These are phyloP conservation scores for Callosobruchus maculatus DNA, from an alignment of 2,888 invertebrate species.

Conservation along the genomic window DNA sequence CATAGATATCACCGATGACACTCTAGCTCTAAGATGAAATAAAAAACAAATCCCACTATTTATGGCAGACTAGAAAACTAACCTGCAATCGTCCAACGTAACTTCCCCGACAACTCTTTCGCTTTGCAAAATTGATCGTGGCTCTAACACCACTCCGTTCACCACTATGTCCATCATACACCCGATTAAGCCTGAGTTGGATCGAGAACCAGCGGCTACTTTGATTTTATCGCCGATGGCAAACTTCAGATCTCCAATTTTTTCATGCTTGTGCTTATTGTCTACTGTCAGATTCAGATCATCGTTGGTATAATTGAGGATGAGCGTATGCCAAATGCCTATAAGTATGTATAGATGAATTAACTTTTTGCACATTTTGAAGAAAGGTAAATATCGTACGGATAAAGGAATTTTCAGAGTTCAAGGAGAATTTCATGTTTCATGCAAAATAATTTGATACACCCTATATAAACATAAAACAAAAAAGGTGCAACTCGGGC, in stretches of 20 bases:
- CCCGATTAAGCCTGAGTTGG: conserved; percentile 78
- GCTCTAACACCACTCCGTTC: conserved; percentile 77
- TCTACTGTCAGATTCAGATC: conserved; percentile 74
- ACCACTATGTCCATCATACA: conserved; percentile 88
- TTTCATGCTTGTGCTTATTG: conserved; percentile 65
- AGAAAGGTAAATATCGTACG: too few relatives aligned
- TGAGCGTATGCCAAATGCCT: conserved; percentile 77
- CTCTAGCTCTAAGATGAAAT: too few relatives aligned
- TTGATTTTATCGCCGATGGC: conserved; percentile 49
- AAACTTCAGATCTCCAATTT: conserved; percentile 43
- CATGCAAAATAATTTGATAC: too few relatives aligned
- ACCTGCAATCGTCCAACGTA: conserved; percentile 82
- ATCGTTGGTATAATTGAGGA: conserved; percentile 71
- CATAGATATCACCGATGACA: too few relatives aligned
- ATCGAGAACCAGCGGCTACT: conserved; percentile 76
- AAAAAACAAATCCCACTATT: too few relatives aligned
- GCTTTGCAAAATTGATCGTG: conserved; percentile 72
- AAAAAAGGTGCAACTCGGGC: too few relatives aligned
- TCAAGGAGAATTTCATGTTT: too few relatives aligned
- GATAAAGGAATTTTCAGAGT: too few relatives aligned
- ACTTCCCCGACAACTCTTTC: conserved; percentile 84
- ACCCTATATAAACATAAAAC: too few relatives aligned
- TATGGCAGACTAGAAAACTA: conserved; percentile 58
- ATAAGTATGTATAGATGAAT: too few relatives aligned
- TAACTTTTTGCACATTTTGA: too few relatives aligned